These are phyloP conservation scores for Leiothrix lutea DNA, from an alignment of 2,113 vertebrate species.

Conservation along the genomic window DNA sequence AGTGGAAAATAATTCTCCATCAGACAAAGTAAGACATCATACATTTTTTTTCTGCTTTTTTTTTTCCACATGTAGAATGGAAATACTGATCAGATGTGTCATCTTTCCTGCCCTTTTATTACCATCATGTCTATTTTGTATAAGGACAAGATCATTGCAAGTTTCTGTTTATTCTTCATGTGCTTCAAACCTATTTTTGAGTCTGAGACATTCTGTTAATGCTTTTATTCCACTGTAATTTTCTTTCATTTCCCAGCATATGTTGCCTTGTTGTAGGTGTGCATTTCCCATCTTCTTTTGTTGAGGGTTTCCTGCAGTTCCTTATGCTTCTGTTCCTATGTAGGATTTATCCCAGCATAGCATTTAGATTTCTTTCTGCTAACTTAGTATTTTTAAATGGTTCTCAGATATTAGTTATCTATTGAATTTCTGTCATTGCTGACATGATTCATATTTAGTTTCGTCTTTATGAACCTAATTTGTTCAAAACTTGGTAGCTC, in stretches of 20 bases:
- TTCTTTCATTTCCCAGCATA: neutral
- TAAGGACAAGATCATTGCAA: neutral
- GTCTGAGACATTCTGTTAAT: neutral
- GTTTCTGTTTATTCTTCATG: neutral
- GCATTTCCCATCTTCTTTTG: neutral
- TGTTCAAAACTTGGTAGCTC: neutral
- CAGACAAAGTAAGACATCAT: neutral
- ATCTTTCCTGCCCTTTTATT: neutral
- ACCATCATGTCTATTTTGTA: neutral
- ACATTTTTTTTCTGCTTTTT: neutral
- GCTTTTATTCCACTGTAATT: neutral
- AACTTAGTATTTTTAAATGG: neutral
- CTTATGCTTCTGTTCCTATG: neutral
- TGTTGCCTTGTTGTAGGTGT: neutral
- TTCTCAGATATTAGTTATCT: neutral
- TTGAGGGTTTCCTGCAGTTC: neutral
- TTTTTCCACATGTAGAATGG: neutral
- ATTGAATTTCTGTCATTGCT: neutral
- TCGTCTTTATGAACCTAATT: neutral
- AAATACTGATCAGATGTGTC: neutral
- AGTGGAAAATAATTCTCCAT: constrained; percentile 1
- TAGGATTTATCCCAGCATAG: neutral
- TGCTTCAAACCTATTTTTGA: neutral
- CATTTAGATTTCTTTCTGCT: neutral
- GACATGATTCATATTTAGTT: neutral